Base-by-base conservation (phyloP, 2,113 vertebrate species). In the Perca schrenkii region DNA sequence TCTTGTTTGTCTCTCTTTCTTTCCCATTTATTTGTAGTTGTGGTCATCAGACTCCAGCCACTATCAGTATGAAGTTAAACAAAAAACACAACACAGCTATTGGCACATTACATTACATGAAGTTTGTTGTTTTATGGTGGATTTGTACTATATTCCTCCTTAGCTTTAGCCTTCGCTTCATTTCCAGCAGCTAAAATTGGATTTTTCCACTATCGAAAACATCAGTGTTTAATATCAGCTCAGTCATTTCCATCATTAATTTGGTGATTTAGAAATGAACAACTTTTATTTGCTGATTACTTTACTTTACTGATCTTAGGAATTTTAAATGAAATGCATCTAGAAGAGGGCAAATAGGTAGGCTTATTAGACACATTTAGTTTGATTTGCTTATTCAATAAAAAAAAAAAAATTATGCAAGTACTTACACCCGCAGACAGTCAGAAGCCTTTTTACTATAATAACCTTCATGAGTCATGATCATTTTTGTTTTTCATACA, bases 401-500 rank as follows among this genome's bases (percentile, higher is more conserved):
- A 61, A 61, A 21, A 19, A n/a, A 22, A 36, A 36, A 16, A 34
- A 61, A n/a, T 36, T 66, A 66, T 28, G 28, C 25, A 34, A 62
- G 57, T 40, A 73, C 46, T 65, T 77, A 79, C 61, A 84, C 75
- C 74, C 25, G 66, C 67, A 90, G 31, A 81, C 62, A 66, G 21
- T 64, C 54, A 85, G 21, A 67, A 36, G 19, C 0, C 49, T 40
- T 74, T 61, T 75, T 84, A 49, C 50, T 14, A 62, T 47, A 50
- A 50, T 57, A 62, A 22, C 61, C 31, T 47, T 40, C 34, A 52
- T 34, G 15, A 70, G 79, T 36, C 74, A 74, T 81, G 60, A 25
- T 75, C 52, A 50, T 69, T 71, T 84, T 49, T 22, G n/a, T 83
- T 85, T 12, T 81, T 88, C 63, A 74, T 63, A 81, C 71, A 77